Percentiles rank a stretch among this genome's conserved stretches.
Conservation (phyloP, 35 echinoderm and acorn worm genomes). For the Chiridota heheva region DNA sequence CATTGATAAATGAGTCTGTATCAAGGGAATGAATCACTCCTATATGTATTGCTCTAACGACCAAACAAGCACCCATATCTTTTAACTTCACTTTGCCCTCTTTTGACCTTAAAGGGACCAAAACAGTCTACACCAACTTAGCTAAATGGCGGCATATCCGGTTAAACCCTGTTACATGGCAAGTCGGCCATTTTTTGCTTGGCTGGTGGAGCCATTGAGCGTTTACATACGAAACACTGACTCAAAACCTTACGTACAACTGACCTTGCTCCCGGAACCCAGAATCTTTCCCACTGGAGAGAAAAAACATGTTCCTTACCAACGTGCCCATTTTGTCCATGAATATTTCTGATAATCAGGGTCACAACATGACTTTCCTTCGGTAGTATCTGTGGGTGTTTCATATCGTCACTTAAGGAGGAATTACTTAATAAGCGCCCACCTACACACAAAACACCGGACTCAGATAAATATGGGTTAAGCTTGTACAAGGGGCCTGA, state of each 20-base stretch:
- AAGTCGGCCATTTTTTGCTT: conserved; percentile 72
- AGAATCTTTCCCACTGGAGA: conserved; percentile 14
- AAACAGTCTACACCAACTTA: conserved; percentile 66
- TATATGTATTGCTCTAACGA: conserved; percentile 58
- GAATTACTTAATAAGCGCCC: conserved; percentile 11
- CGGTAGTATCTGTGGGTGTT: conserved; percentile 32
- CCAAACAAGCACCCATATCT: conserved; percentile 60
- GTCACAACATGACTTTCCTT: conserved; percentile 19
- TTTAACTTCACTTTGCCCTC: conserved; percentile 40
- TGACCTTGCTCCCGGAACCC: conserved; percentile 2
- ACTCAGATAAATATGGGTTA: conserved; percentile 27
- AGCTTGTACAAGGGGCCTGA: conserved; percentile 9
- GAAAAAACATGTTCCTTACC: conserved; percentile 44
- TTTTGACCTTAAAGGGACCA: conserved; percentile 47
- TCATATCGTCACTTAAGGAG: conserved; percentile 2
- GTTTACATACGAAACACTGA: conserved; percentile 53
- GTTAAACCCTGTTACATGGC: conserved; percentile 44
- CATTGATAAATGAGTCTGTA: conserved; percentile 52
- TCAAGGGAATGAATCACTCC: conserved; percentile 49
- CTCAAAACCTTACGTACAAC: conserved; percentile 12
- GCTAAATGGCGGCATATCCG: conserved; percentile 57
- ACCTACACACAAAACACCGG: conserved; percentile 41
- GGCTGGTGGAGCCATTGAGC: not conserved
- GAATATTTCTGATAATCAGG: conserved; percentile 44
- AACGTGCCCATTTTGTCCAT: conserved; percentile 23